Conservation (phyloP, 2,113 vertebrate genomes). For the Cygnus atratus region DNA sequence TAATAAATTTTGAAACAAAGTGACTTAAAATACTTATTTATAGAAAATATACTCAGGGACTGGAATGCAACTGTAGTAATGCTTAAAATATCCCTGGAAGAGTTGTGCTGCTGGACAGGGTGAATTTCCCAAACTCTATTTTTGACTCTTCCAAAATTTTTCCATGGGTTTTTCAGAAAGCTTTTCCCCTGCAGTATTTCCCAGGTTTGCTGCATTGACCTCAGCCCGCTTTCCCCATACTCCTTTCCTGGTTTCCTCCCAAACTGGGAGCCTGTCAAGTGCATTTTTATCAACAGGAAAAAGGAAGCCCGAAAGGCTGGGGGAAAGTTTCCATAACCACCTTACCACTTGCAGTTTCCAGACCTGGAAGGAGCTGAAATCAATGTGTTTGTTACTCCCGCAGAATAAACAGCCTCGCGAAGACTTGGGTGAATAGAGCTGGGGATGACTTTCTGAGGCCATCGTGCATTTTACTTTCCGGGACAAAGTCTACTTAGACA, state of each 20-base stretch:
- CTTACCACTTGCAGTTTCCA: not conserved
- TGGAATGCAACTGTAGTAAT: not conserved
- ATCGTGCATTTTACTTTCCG: conserved; percentile 3
- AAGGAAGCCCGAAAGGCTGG: not conserved
- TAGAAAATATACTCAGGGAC: not conserved
- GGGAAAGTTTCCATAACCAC: not conserved
- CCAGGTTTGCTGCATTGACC: rapidly evolving
- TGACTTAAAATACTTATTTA: conserved; percentile 26
- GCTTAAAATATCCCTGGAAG: conserved; percentile 6
- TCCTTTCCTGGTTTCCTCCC: not conserved
- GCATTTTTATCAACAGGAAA: not conserved
- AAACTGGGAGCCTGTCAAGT: not conserved
- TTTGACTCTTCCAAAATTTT: not conserved
- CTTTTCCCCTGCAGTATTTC: not conserved
- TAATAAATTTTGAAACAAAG: not conserved
- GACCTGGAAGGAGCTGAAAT: not conserved
- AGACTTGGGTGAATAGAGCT: not conserved
- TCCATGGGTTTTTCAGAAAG: not conserved
- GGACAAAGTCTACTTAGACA: conserved; percentile 28
- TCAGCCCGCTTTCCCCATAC: not conserved
- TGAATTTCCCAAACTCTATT: not conserved
- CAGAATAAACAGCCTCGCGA: not conserved
- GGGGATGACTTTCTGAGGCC: not conserved
- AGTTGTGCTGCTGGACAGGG: not conserved
- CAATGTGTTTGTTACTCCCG: rapidly evolving